Conservation (phyloP, 2,113 vertebrate species). For the Sphyrna mokarran region DNA sequence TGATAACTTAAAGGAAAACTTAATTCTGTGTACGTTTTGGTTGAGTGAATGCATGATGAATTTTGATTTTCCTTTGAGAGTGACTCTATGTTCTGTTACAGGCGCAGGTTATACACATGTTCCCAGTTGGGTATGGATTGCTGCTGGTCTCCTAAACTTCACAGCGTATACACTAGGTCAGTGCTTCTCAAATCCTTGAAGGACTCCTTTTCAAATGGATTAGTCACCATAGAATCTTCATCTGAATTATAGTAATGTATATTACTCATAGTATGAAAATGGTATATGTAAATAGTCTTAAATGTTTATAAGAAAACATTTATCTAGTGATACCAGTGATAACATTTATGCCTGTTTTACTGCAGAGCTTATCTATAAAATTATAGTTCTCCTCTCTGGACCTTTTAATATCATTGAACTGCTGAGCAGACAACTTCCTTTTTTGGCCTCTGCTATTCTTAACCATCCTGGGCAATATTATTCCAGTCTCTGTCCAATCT, state of each 20-base stretch:
- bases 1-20: background rate
- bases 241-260: background rate
- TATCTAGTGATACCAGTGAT: background rate
- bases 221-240: background rate
- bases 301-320: too few relatives aligned
- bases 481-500: background rate
- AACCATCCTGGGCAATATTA: background rate
- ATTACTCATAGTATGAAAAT: too few relatives aligned
- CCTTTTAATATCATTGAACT: background rate
- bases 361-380: background rate
- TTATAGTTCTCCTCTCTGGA: background rate
- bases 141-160: slow-evolving; percentile 92
- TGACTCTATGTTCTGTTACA: background rate
- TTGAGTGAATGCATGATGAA: background rate
- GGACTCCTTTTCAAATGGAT: background rate
- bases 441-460: background rate
- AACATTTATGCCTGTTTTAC: background rate
- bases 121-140: slow-evolving; percentile 81
- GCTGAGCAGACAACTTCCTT: background rate
- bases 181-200: background rate
- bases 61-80: background rate
- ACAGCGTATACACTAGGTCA: slow-evolving; percentile 87
- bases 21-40: background rate
- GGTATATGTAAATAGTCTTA: slow-evolving; percentile 44
- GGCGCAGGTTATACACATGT: slow-evolving; percentile 69